These are phyloP conservation scores for Chironex yamaguchii DNA, from an alignment of 30 jellyfish, hydroid and myxozoan genomes.

Conservation along the genomic window DNA sequence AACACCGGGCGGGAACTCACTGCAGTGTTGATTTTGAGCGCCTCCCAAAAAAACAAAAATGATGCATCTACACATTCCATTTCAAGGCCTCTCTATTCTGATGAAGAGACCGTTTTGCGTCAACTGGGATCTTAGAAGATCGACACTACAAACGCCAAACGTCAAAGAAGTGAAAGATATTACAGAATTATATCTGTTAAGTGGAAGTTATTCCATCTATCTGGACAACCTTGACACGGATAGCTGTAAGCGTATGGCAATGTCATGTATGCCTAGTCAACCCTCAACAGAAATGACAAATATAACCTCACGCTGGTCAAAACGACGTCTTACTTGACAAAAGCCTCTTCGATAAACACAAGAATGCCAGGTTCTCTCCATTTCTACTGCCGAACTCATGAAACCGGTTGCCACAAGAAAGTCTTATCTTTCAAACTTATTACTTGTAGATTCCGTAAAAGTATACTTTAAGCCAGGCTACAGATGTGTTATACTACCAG, in stretches of 20 bases:
- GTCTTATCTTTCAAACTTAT: not conserved
- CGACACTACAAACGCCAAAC: not conserved
- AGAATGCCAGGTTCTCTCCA: constrained; percentile 26
- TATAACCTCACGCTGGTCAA: not conserved
- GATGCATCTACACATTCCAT: too few relatives aligned
- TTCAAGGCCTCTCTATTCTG: too few relatives aligned
- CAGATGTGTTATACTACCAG: not conserved
- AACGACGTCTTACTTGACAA: constrained; percentile 11
- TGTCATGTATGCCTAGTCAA: not conserved
- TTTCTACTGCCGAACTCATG: not conserved
- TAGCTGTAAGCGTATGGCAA: constrained; percentile 1
- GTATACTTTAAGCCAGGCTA: not conserved
- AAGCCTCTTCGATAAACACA: constrained; percentile 23
- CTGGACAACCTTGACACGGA: not conserved
- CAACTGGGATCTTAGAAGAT: too few relatives aligned
- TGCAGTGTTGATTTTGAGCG: too few relatives aligned
- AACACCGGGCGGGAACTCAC: too few relatives aligned
- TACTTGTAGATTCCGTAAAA: not conserved
- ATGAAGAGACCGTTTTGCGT: too few relatives aligned
- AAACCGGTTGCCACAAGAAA: not conserved
- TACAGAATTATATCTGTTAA: not conserved
- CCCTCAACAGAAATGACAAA: not conserved
- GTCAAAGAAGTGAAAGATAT: not conserved
- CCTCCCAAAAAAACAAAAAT: too few relatives aligned
- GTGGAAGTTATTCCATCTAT: not conserved